phyloP scores from a whole-genome alignment of 2,888 invertebrate species.

The Dicycla oo region DNA sequence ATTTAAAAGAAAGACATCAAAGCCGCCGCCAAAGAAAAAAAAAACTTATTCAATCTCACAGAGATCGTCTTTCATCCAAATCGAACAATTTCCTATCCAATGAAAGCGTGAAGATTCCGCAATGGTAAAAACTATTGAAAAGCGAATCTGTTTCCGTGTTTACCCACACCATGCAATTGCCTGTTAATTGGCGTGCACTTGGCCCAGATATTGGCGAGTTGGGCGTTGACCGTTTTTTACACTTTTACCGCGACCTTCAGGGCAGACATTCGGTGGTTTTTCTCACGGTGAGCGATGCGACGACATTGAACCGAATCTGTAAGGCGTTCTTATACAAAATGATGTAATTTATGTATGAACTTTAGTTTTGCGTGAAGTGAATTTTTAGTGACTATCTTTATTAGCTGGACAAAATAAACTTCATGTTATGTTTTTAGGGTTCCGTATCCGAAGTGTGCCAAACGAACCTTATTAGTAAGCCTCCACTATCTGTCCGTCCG shows the following conservation, averaged over 20 bases:
- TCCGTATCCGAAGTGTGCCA: too few relatives aligned
- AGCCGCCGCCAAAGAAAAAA: slow-evolving; percentile 22
- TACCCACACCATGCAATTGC: slow-evolving; percentile 56
- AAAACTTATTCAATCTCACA: slow-evolving; percentile 38
- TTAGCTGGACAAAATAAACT: background rate
- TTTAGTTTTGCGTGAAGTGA: background rate
- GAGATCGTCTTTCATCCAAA: slow-evolving; percentile 48
- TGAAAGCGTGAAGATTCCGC: slow-evolving; percentile 70
- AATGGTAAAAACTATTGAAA: slow-evolving; percentile 61
- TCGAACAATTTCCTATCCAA: slow-evolving; percentile 61
- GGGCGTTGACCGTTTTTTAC: slow-evolving; percentile 75
- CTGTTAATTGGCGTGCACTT: slow-evolving; percentile 70
- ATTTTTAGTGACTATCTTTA: background rate
- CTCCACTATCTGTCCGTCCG: too few relatives aligned
- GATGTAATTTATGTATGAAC: slow-evolving; percentile 19
- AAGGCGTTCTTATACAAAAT: slow-evolving; percentile 30
- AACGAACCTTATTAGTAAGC: too few relatives aligned
- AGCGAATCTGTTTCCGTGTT: slow-evolving; percentile 65
- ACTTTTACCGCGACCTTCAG: slow-evolving; percentile 82
- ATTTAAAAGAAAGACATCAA: slow-evolving; percentile 39
- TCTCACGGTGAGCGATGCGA: slow-evolving; percentile 73
- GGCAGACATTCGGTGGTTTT: slow-evolving; percentile 60
- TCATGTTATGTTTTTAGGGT: background rate
- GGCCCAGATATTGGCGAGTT: slow-evolving; percentile 69
- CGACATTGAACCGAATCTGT: slow-evolving; percentile 73